Base-by-base conservation (phyloP, 1,140 invertebrate genomes). In the Pogonus chalceus region DNA sequence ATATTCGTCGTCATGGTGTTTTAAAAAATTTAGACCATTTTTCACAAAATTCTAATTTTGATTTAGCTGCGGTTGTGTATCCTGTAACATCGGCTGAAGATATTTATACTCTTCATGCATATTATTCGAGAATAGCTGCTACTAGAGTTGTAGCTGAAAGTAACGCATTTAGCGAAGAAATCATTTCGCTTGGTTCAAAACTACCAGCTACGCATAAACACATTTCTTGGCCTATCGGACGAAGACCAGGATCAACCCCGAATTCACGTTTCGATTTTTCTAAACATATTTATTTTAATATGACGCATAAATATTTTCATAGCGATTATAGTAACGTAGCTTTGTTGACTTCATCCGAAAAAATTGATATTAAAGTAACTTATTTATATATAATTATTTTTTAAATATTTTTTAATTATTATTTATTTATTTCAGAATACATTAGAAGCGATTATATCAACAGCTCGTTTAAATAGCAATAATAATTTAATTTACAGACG, bases 231-330 rank as follows among this genome's bases (percentile, higher is more conserved):
- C 92, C 91, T 1, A 68, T 87, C 54, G 91, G 91, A n/a, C 81
- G 85, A 64, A 78, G 82, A 24, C 72, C 77, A 23, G 76, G 76
- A 1, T 82, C 79, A 56, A 79, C 78, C 55, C 83, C 88, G 4
- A 72, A 76, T 18, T 83, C 79, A 58, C 80, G 92, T 54, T 95
- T 93, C 75, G 91, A 95, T 73, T 78, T 94, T 51, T 74, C 90
- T 20, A 79, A 79, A 21, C 94, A 89, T 87, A 80, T 84, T 20
- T 84, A 87, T 65, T 89, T 96, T 63, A 93, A 92, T 65, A 72
- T 73, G 37, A 84, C 84, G n/a, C 85, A 93, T 66, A 78, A 85
- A 18, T 91, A 85, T 65, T 76, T 87, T 62, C 77, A 82, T 3
- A 80, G 81, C 63, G 85, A 88, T 62, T 83, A 83, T 62, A 72